Percentiles rank a stretch among this genome's conserved stretches.
phyloP scores from a whole-genome alignment of 1,140 invertebrate genomes.

The Meloidogyne hapla region DNA sequence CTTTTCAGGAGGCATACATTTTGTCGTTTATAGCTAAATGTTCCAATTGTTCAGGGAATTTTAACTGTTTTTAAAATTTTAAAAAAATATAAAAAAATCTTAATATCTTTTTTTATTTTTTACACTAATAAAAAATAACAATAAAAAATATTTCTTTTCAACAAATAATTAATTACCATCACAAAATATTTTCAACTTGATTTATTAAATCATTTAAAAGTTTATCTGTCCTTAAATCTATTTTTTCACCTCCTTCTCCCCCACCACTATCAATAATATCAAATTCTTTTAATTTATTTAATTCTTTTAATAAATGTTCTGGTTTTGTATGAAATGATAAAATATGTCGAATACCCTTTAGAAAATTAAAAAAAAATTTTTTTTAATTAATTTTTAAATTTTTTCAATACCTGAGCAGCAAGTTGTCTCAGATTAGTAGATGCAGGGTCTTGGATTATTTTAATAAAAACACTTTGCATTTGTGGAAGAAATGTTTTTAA shows the following conservation, averaged over 20 bases:
- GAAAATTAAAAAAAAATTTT: slow-evolving; percentile 22
- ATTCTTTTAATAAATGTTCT: slow-evolving; percentile 47
- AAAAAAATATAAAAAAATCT: no score
- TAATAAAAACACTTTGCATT: slow-evolving; percentile 91
- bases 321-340: slow-evolving; percentile 48
- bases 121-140: no score
- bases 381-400: neutral
- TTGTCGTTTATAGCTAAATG: no score
- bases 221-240: slow-evolving; percentile 19
- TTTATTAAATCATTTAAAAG: slow-evolving; percentile 23
- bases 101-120: no score
- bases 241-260: neutral
- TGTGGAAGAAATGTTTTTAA: slow-evolving; percentile 96
- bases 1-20: no score
- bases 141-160: neutral
- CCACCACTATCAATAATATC: neutral
- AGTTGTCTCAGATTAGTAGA: slow-evolving; percentile 41
- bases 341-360: slow-evolving; percentile 21
- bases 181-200: neutral
- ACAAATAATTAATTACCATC: slow-evolving; percentile 1
- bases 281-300: slow-evolving; percentile 45
- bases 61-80: no score
- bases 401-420: slow-evolving; percentile 32
- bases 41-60: no score
- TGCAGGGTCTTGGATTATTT: slow-evolving; percentile 51